Base-by-base conservation (phyloP, 2,797 vertebrate genomes). In the Austrolebias charrua region DNA sequence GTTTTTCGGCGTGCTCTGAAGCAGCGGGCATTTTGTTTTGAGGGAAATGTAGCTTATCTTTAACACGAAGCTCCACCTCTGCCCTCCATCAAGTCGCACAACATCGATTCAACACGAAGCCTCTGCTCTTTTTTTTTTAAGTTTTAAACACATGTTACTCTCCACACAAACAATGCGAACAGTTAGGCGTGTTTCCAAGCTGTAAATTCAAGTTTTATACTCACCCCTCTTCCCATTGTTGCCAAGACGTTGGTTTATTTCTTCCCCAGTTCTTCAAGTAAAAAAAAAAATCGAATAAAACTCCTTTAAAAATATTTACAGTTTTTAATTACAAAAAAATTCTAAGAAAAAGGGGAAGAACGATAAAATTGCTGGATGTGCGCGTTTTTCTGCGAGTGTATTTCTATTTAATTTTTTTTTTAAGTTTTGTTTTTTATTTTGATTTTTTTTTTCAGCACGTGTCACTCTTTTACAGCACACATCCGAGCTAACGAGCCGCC, bases 191-290 rank as follows among this genome's bases (percentile, higher is more conserved):
- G 40, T 12, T 3, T 1, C 1, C 1, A 31, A 73, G 52, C 16
- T 2, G 59, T 53, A 71, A 31, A 54, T 31, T 63, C 44, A 52
- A 20, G 48, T 6, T 55, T 1, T 29, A 66, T 85, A 93, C 92
- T 93, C 80, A 93, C 92, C 90, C 92, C 92, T 87, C 91, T 75
- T 84, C 92, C 92, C 92, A 93, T 93, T 83, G 79, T 60, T 83
- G 75, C 75, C 43, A 44, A 51, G 75, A 75, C 71, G 58, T 64
- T 38, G 71, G 58, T 44, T 66, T 49, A 69, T 35, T 59, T 81
- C 66, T 79, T 71, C 24, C 81, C 76, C 80, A 68, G 13, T 77
- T 80, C 70, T 77, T 80, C 70, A 80, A 79, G 83, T 81, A 58
- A 61, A 76, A 59, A 63, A 78, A 76, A 59, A 63, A 78, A 76